Base-by-base conservation (phyloP, 1,140 invertebrate species). In the Listronotus oregonensis region DNA sequence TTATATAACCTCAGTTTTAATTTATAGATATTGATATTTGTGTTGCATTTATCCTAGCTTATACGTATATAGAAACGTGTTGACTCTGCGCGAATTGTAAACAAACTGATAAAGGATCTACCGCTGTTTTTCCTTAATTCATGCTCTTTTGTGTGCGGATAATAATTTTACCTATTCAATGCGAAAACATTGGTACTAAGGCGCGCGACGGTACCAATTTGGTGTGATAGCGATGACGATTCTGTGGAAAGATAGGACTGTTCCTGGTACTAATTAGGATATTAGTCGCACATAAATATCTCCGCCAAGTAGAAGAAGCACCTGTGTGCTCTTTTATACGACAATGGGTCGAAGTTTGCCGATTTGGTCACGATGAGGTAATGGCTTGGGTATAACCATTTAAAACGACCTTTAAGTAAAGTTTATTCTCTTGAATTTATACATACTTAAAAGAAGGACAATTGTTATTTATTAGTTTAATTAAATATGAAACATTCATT, bases 171-270 rank as follows among this genome's bases (percentile, higher is more conserved):
- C 46, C 47, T 40, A 18, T 51, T 65, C 40, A 65, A 65, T 58
- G 64, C 49, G 56, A 66, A 60, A 60, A 66, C 64, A 60, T 18
- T 27, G 64, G 57, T 66, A 55, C 57, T 59, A 52, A 59, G 64
- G 47, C 49, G 56, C 47, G 27, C 55, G 55, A 37, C 50, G 57
- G 52, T 59, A 66, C 64, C 64, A 59, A 66, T 66, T 66, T 66
- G 56, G 64, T 57, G 64, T 66, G 64, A 66, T 66, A 39, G 56
- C 46, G 56, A 66, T 66, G 63, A 57, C 63, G 63, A 65, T 65
- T 21, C 31, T 15, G 34, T 17, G 27, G 9, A 14, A 7, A 56
- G 64, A 66, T 66, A 66, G 64, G 12, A 15, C 46, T 27, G 34
- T 59, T 66, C 64, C 56, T 40, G 64, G 55, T 54, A 60, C 64